phyloP scores from a whole-genome alignment of 2,797 vertebrate genomes.

The Parauchenoglanis punctatus region DNA sequence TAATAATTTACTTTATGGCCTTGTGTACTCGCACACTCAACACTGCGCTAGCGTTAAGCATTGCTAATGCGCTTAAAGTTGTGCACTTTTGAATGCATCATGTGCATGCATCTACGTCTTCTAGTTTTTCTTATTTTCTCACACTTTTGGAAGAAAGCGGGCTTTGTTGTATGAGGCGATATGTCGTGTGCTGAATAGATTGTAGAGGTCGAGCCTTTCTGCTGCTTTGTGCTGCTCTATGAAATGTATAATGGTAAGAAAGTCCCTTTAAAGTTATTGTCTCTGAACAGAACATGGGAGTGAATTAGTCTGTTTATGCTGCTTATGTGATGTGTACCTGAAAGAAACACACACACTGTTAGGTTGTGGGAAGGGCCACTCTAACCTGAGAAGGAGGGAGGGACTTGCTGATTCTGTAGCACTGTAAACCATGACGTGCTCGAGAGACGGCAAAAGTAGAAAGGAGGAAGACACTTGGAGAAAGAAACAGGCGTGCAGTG shows the following conservation, averaged over 20 bases:
- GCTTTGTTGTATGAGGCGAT: not conserved
- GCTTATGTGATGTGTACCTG: constrained; percentile 38
- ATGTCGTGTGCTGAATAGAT: constrained; percentile 3
- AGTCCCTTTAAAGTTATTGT: constrained; percentile 8
- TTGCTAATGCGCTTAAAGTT: not conserved
- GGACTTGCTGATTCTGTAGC: constrained; percentile 34
- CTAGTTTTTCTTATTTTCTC: not conserved
- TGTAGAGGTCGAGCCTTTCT: not conserved
- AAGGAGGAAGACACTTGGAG: constrained; percentile 43
- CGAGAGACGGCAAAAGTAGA: not conserved
- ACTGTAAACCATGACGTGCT: constrained; percentile 29
- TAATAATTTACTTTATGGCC: constrained; percentile 46
- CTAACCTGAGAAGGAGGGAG: constrained; percentile 51
- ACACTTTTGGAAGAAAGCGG: not conserved
- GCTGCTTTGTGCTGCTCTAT: not conserved
- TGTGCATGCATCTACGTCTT: not conserved
- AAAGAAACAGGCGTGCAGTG: constrained; percentile 28
- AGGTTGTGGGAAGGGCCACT: constrained; percentile 43
- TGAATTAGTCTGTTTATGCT: constrained; percentile 12
- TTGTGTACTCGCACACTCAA: not conserved
- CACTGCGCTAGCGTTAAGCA: not conserved
- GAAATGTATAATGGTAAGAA: not conserved
- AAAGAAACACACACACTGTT: constrained; percentile 17
- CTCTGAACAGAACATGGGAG: constrained; percentile 1
- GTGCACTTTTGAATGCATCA: not conserved